phyloP scores from a whole-genome alignment of 2,888 invertebrate genomes.

The Luperina testacea region DNA sequence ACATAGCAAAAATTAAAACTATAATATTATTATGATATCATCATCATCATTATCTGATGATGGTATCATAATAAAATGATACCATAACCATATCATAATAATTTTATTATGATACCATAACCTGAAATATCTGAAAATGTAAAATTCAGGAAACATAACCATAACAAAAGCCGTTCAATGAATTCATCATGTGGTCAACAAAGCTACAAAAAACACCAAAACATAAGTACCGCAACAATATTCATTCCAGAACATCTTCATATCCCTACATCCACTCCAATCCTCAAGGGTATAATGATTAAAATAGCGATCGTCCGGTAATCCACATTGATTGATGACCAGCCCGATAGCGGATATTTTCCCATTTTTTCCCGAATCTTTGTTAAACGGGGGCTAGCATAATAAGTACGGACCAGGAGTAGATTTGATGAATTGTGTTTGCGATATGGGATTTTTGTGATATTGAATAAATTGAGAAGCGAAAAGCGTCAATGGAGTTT shows the following conservation, averaged over 20 bases:
- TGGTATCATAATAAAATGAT: no score
- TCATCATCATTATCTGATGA: no score
- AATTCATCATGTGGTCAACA: not conserved
- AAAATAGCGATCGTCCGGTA: slow-evolving; percentile 78
- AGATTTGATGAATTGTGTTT: slow-evolving; percentile 67
- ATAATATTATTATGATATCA: no score
- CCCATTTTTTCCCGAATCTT: slow-evolving; percentile 81
- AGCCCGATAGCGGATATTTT: slow-evolving; percentile 75
- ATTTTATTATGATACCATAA: no score
- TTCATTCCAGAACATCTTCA: slow-evolving; percentile 25
- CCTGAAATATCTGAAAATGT: not conserved
- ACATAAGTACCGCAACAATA: slow-evolving; percentile 10
- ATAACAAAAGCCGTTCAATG: not conserved
- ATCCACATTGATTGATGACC: slow-evolving; percentile 86
- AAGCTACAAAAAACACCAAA: not conserved
- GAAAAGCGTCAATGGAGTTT: not conserved
- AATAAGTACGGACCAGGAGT: slow-evolving; percentile 63
- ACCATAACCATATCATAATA: no score
- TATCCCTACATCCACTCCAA: slow-evolving; percentile 47
- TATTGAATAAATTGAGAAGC: slow-evolving; percentile 37
- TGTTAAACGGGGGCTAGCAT: slow-evolving; percentile 67
- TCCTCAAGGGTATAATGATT: slow-evolving; percentile 81
- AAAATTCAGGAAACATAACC: not conserved
- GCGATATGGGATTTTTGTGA: slow-evolving; percentile 42
- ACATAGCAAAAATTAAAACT: no score